A percentile compares a stretch with the other conserved stretches of the same genome.
Conservation (phyloP, 2,113 vertebrate species). For the Geococcyx californianus region DNA sequence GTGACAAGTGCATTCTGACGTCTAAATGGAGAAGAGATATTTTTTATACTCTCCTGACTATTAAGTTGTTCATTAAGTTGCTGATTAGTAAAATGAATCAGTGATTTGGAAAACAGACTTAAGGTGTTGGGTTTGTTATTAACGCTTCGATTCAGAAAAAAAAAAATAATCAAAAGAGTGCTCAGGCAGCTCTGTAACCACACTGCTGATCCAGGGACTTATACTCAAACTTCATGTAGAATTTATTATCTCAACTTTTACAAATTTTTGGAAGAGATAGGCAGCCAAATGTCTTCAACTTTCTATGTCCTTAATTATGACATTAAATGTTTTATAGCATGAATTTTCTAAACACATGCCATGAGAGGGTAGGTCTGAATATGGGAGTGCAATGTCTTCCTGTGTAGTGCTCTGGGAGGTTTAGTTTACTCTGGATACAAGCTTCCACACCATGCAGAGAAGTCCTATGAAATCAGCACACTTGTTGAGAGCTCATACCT, state of each 20-base stretch:
- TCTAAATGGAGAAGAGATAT: not conserved
- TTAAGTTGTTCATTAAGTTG: not conserved
- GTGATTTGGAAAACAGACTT: not conserved
- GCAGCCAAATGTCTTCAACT: not conserved
- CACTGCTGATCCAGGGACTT: not conserved
- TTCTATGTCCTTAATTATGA: not conserved
- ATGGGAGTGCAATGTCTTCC: not conserved
- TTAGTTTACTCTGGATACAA: not conserved
- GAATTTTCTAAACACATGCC: not conserved
- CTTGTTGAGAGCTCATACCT: not conserved
- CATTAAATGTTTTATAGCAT: not conserved
- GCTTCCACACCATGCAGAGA: not conserved
- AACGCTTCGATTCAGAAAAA: not conserved
- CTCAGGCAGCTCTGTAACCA: not conserved
- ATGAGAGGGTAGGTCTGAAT: not conserved
- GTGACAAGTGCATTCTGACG: not conserved
- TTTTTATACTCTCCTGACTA: not conserved
- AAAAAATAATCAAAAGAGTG: not conserved
- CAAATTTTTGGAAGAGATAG: not conserved
- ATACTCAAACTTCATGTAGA: not conserved
- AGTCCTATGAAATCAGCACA: not conserved
- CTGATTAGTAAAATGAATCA: not conserved
- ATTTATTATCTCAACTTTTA: not conserved
- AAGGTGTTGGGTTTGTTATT: not conserved
- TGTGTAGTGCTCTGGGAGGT: not conserved